A percentile compares a stretch with the other conserved stretches of the same genome.
Conservation (phyloP, 2,113 vertebrate genomes). For the Corythornis vintsioides region DNA sequence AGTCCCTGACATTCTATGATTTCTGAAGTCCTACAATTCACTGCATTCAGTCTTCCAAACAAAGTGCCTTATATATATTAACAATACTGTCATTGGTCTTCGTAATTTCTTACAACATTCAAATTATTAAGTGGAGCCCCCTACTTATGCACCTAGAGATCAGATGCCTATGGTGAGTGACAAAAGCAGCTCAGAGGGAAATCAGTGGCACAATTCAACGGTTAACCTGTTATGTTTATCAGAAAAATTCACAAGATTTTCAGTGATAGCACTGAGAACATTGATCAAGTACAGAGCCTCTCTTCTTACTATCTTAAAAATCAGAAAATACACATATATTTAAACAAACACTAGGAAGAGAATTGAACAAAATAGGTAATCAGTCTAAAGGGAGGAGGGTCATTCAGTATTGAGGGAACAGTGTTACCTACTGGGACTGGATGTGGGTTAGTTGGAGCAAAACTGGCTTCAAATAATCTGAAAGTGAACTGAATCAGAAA, state of each 20-base stretch:
- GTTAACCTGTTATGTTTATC: not conserved
- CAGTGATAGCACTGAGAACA: not conserved
- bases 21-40: not conserved
- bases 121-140: not conserved
- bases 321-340: not conserved
- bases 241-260: not conserved
- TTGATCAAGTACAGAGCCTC: not conserved
- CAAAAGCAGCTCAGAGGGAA: not conserved
- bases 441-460: not conserved
- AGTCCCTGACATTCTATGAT: not conserved
- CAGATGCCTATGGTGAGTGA: not conserved
- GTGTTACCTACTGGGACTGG: not conserved
- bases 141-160: not conserved
- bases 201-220: not conserved
- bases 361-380: not conserved
- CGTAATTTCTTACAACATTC: not conserved
- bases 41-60: not conserved
- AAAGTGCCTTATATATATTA: not conserved
- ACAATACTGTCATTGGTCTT: not conserved
- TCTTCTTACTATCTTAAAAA: not conserved
- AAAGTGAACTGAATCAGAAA: not conserved
- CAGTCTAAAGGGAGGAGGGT: not conserved
- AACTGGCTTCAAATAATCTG: not conserved
- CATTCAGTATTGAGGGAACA: not conserved
- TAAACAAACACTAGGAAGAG: not conserved